These are phyloP conservation scores for Willowsia nigromaculata DNA, from an alignment of 2,888 invertebrate species.

Conservation along the genomic window DNA sequence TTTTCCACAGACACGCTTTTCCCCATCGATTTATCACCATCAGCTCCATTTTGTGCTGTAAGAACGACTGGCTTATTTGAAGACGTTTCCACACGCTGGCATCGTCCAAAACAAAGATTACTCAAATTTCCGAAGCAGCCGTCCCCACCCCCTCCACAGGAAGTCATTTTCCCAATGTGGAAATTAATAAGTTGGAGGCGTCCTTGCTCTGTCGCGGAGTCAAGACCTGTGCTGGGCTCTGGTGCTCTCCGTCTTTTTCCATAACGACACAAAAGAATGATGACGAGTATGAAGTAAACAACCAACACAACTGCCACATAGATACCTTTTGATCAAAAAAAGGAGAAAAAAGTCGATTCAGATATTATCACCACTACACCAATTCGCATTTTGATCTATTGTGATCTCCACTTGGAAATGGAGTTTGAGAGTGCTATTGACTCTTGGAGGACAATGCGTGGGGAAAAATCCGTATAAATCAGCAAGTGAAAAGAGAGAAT, in stretches of 20 bases:
- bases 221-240: slow-evolving; percentile 33
- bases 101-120: slow-evolving; percentile 28
- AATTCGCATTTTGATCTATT: background rate
- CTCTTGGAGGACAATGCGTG: background rate
- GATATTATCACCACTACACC: background rate
- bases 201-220: slow-evolving; percentile 46
- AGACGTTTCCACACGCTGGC: slow-evolving; percentile 12
- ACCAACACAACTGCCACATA: slow-evolving; percentile 69
- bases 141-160: background rate
- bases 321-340: slow-evolving; percentile 44
- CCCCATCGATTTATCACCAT: background rate
- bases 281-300: slow-evolving; percentile 67
- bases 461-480: background rate
- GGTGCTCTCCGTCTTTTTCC: slow-evolving; percentile 56
- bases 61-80: background rate
- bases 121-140: slow-evolving; percentile 1
- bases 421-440: background rate
- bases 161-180: slow-evolving; percentile 25
- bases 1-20: background rate
- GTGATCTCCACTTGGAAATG: no score
- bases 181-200: slow-evolving; percentile 36
- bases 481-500: background rate
- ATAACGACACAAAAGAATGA: slow-evolving; percentile 66
- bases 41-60: background rate
- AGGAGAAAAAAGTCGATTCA: background rate